Percentiles rank a stretch among this genome's conserved stretches.
Conservation (phyloP, 2,888 invertebrate species). For the Hermaeophaga mercurialis region DNA sequence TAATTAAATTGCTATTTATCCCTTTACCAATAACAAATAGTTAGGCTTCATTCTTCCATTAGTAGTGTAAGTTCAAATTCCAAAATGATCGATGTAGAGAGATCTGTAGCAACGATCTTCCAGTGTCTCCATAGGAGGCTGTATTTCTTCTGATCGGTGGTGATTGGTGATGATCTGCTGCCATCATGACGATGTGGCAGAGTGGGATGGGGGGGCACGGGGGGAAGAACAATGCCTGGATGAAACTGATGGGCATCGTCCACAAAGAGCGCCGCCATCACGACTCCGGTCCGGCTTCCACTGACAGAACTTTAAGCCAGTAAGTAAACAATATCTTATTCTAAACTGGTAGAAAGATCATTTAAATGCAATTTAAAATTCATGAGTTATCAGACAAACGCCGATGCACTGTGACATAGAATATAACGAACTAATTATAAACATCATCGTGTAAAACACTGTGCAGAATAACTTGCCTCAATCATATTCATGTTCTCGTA, state of each 20-base stretch:
- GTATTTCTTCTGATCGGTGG: conserved; percentile 36
- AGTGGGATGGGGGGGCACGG: conserved; percentile 77
- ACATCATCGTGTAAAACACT: too few species aligned
- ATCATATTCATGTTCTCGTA: too few species aligned
- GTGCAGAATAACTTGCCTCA: too few species aligned
- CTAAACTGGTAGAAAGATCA: too few species aligned
- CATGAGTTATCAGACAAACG: too few species aligned
- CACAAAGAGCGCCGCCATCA: conserved; percentile 76
- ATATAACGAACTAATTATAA: too few species aligned
- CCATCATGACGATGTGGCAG: conserved; percentile 77
- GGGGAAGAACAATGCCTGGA: conserved; percentile 79
- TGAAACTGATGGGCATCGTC: conserved; percentile 81
- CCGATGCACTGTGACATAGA: too few species aligned
- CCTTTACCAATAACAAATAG: neutral
- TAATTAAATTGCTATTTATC: conserved; percentile 48
- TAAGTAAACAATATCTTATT: too few species aligned
- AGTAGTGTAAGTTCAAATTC: conserved; percentile 11
- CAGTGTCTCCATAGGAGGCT: conserved; percentile 6
- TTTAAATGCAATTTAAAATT: too few species aligned
- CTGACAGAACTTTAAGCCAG: conserved; percentile 72
- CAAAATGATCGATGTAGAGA: neutral
- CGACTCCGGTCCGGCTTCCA: conserved; percentile 64
- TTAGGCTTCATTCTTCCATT: conserved; percentile 28
- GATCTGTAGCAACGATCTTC: neutral
- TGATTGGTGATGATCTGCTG: conserved; percentile 53